A percentile compares a stretch with the other conserved stretches of the same genome.
Evolutionary conservation across 2,113 vertebrate genomes (phyloP).

Genomic region (Eudyptes chrysolophus): DNA sequence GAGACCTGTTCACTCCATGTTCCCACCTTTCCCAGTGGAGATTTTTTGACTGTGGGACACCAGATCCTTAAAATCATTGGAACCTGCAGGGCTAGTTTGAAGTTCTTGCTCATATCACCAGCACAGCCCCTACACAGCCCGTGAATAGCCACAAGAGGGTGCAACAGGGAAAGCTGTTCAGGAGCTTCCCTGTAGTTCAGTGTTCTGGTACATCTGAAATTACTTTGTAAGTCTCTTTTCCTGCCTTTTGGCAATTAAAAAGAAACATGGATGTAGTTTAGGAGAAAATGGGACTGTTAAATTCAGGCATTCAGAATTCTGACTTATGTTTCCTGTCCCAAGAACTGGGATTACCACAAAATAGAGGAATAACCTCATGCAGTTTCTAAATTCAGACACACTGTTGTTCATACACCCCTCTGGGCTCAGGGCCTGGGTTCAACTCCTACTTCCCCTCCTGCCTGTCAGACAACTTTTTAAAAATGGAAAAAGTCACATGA

Average conservation of each 20-base stretch:
- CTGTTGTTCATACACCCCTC: background rate
- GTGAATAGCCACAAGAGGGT: constrained; percentile 1
- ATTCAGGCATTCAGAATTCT: background rate
- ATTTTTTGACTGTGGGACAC: background rate
- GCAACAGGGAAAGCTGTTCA: constrained; percentile 8
- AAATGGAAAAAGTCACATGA: background rate
- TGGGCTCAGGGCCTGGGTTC: background rate
- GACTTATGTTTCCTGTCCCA: background rate
- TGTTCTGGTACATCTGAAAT: background rate
- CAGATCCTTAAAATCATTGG: background rate
- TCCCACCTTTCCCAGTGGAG: background rate
- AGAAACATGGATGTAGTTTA: background rate
- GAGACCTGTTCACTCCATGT: background rate
- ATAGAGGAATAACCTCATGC: background rate
- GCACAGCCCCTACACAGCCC: background rate
- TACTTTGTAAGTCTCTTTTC: background rate
- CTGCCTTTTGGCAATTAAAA: background rate
- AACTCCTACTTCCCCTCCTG: background rate
- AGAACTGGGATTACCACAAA: background rate
- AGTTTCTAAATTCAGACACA: background rate
- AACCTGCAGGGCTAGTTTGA: background rate
- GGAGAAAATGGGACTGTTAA: background rate
- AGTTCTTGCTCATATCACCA: background rate
- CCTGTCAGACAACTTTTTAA: background rate
- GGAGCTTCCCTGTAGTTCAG: background rate